Evolutionary conservation across 2,888 invertebrate species (phyloP), one percentile per base, ranked within the genome.

Genomic region (Leptinotarsa rubiginosa): DNA sequence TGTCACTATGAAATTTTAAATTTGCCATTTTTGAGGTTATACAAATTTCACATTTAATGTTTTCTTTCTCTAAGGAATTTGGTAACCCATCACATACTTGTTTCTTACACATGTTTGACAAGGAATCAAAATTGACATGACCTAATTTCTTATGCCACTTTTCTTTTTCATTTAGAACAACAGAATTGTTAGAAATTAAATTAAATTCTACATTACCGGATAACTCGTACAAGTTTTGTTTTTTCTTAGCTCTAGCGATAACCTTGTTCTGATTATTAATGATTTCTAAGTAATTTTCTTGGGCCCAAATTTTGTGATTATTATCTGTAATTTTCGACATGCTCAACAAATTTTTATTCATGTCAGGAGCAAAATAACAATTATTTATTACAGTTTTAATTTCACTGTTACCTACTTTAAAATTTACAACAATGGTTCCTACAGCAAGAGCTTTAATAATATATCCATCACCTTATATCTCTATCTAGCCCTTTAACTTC

Each of bases 11-110:
- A n/a, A 70, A 70, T 70, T 70, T 65, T 4, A 70, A 31, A 25
- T 70, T 65, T 22, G 49, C 49, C 70, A 70, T 70, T 64, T 70
- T 70, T 70, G 70, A 70, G n/a, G 31, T 50, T 31, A 70, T 65
- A 49, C 70, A 70, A 31, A 50, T 65, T 64, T 70, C 70, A 65
- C 59, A 59, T 59, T 59, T 59, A 15, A 25, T 22, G 25, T 59
- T 7, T 25, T 50, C 13, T 12, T 5, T 67, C 50, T 49, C 67
- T 50, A 50, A 16, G 47, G 31, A 49, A 20, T 47, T 67, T 67
- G 67, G 49, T 20, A 67, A 47, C 16, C 67, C 67, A 7, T 49
- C 22, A 65, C 47, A 47, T 20, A 65, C 49, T 22, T 18, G 65
- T 47, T 65, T 47, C 47, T 65, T 47, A 15, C 49, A 67, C 59